Base-by-base conservation (phyloP, 2,113 vertebrate genomes). In the Gobio gobio region DNA sequence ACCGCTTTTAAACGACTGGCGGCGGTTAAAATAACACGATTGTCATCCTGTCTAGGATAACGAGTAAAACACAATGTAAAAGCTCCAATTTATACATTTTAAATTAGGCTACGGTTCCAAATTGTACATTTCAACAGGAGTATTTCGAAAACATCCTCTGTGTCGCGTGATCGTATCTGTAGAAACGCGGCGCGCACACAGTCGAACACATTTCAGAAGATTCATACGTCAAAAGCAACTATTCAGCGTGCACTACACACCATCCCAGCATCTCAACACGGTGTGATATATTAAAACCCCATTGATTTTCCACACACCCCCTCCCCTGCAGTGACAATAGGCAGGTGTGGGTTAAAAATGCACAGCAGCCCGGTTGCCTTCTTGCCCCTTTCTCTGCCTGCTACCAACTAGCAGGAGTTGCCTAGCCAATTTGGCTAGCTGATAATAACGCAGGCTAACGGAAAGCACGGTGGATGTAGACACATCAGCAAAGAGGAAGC, bases 401-500 rank as follows among this genome's bases (percentile, higher is more conserved):
- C 16, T 79, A 59, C 61, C 63, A 12, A 85, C 75, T 78, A 85
- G 84, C 75, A 80, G 51, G 66, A 80, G 77, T 83, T 76, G 36
- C 59, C 74, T 70, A 51, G 84, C 58, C 83, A 85, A 84, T 64
- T 84, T 87, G 64, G 86, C 86, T 87, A 84, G 83, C 78, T 81
- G 64, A 85, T 29, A 74, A 81, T 87, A 76, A 77, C 22, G 82
- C 49, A 84, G 43, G 86, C 75, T 83, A 74, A 73, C 24, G 14
- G 77, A 22, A 47, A 59, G 58, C 12, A 2, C 45, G 59, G 70
- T 73, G 70, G 70, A 24, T 26, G 33, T 61, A 78, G 43, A 47
- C 72, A 24, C n/a, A 4, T 18, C 4, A 6, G 26, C 26, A 49
- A 10, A 70, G 43, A 80, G 43, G 33, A 83, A 63, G 9, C 20